These are phyloP conservation scores for Cettia cetti DNA, from an alignment of 2,113 vertebrate species.

Conservation along the genomic window DNA sequence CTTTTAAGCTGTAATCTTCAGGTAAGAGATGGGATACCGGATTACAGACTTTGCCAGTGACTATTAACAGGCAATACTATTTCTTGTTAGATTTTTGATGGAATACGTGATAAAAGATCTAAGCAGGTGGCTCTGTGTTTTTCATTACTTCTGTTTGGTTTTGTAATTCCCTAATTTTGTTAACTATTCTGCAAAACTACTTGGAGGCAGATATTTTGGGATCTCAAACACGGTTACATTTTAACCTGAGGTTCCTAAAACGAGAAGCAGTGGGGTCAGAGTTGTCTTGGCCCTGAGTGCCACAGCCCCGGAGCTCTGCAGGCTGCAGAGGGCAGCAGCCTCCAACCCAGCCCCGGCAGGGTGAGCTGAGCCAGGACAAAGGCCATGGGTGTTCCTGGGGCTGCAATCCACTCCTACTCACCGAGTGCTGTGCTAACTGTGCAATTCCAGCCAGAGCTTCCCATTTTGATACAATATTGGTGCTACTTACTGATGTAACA, in stretches of 20 bases:
- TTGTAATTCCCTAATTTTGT: background rate
- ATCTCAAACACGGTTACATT: fast-evolving
- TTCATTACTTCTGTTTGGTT: background rate
- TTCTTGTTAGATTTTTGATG: background rate
- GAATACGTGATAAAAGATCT: background rate
- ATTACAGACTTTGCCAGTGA: background rate
- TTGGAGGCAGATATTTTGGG: background rate
- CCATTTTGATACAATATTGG: background rate
- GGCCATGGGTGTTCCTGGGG: fast-evolving
- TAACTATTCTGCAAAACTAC: background rate
- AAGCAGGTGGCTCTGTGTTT: background rate
- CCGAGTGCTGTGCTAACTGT: fast-evolving
- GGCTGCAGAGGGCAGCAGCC: constrained; percentile 51
- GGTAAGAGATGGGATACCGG: background rate
- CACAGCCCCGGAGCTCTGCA: background rate
- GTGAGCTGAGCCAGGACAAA: background rate
- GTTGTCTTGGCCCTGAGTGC: fast-evolving
- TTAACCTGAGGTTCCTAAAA: background rate
- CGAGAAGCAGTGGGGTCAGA: fast-evolving
- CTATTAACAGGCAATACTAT: background rate
- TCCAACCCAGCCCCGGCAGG: background rate
- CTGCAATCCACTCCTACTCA: background rate
- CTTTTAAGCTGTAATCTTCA: background rate
- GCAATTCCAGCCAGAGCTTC: background rate
- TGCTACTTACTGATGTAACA: background rate